A percentile compares a stretch with the other conserved stretches of the same genome.
These are phyloP conservation scores for Paralinhomoeus sp. DNA, from an alignment of 2,888 invertebrate species.

Conservation along the genomic window DNA sequence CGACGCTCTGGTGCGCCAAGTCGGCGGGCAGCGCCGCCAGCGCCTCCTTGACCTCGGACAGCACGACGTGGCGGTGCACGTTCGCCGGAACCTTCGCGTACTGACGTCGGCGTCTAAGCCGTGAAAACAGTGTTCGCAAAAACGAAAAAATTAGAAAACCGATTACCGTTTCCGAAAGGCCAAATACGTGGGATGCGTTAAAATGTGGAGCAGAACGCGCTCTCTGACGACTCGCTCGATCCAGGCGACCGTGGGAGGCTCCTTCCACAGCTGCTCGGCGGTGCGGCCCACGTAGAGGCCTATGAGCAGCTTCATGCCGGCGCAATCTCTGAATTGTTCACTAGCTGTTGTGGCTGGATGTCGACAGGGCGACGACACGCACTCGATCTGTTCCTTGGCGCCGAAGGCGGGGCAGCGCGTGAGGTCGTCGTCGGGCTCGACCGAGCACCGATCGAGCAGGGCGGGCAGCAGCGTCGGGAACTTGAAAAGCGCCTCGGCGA, in stretches of 20 bases:
- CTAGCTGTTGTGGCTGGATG: too few species aligned
- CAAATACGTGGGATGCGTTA: too few species aligned
- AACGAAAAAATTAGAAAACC: too few species aligned
- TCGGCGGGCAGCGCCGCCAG: constrained; percentile 37
- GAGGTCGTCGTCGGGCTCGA: constrained; percentile 45
- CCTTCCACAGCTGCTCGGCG: constrained; percentile 52
- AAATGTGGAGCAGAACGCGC: constrained; percentile 34
- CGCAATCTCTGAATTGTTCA: constrained; percentile 37
- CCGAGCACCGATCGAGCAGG: constrained; percentile 48
- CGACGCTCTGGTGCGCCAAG: constrained; percentile 25
- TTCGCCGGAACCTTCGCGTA: constrained; percentile 43
- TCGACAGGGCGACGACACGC: too few species aligned
- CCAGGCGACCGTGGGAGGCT: constrained; percentile 47
- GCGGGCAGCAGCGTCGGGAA: constrained; percentile 50
- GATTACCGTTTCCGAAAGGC: too few species aligned
- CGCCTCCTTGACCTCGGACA: constrained; percentile 47
- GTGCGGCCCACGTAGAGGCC: constrained; percentile 44
- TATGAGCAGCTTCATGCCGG: constrained; percentile 43
- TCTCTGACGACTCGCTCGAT: constrained; percentile 47
- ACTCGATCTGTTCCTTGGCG: constrained; percentile 28
- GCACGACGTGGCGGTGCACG: constrained; percentile 43
- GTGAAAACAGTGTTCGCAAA: constrained; percentile 38
- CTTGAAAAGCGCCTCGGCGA: constrained; percentile 52
- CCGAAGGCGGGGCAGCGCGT: constrained; percentile 35
- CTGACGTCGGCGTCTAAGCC: constrained; percentile 37